A percentile compares a stretch with the other conserved stretches of the same genome.
Evolutionary conservation across 2,888 invertebrate species (phyloP).

Genomic region (Leucophenga montana): DNA sequence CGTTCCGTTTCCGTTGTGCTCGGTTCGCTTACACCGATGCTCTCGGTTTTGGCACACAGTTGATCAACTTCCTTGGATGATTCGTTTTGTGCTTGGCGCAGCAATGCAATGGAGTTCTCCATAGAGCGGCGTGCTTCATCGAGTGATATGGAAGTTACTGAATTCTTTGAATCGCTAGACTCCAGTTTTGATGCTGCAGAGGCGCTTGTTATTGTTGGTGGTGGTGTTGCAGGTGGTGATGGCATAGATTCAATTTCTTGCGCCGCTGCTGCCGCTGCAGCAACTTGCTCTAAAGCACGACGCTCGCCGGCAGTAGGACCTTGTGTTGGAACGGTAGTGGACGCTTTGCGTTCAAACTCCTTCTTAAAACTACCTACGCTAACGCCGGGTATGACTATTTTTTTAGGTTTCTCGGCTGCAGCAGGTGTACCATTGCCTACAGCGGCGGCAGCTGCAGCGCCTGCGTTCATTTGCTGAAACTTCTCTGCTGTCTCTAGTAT

Average conservation of each 20-base stretch:
- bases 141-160: conserved; percentile 74
- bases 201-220: conserved; percentile 43
- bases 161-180: conserved; percentile 76
- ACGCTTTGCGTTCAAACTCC: conserved; percentile 87
- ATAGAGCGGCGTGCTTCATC: conserved; percentile 77
- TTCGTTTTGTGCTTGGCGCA: conserved; percentile 74
- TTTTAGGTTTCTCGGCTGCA: conserved; percentile 80
- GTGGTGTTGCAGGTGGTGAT: conserved; percentile 67
- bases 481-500: conserved; percentile 82
- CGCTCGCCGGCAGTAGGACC: conserved; percentile 71
- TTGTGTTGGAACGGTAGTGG: conserved; percentile 73
- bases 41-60: conserved; percentile 72
- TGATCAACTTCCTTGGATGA: conserved; percentile 72
- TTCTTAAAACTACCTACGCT: conserved; percentile 91
- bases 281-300: conserved; percentile 64
- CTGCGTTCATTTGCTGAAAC: conserved; percentile 76
- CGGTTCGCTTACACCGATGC: conserved; percentile 66
- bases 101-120: conserved; percentile 79
- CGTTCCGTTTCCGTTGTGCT: conserved; percentile 67
- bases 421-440: conserved; percentile 21
- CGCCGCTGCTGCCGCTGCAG: conserved; percentile 59
- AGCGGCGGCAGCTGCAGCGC: conserved; percentile 26
- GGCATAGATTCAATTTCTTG: conserved; percentile 45
- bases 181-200: conserved; percentile 51
- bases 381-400: conserved; percentile 85